phyloP scores from a whole-genome alignment of 2,113 vertebrate genomes.

The Nothobranchius furzeri region DNA sequence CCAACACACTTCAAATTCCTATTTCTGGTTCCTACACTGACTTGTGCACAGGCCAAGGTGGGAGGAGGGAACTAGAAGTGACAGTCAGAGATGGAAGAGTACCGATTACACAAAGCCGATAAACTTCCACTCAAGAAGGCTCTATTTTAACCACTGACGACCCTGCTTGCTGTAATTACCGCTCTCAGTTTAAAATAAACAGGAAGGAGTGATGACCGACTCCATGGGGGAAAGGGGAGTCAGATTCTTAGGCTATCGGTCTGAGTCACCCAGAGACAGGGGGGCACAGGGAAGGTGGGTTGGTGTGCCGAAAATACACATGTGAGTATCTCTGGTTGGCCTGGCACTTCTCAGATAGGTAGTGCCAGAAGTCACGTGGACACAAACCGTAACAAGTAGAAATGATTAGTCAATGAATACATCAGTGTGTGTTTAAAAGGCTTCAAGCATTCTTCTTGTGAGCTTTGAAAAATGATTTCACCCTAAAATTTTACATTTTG shows the following conservation, averaged over 20 bases:
- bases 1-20: neutral
- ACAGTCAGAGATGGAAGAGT: conserved; percentile 32
- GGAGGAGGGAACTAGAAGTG: neutral
- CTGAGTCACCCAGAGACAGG: conserved; percentile 43
- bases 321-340: neutral
- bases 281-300: neutral
- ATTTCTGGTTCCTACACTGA: neutral
- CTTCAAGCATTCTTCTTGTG: no score
- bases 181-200: conserved; percentile 55
- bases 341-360: neutral
- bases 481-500: no score
- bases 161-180: conserved; percentile 23
- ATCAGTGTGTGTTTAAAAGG: no score
- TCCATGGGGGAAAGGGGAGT: conserved; percentile 27
- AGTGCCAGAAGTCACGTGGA: neutral
- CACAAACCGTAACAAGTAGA: neutral
- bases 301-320: conserved; percentile 29
- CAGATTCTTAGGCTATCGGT: conserved; percentile 38
- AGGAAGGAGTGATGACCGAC: conserved; percentile 11
- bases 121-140: conserved; percentile 21
- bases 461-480: no score
- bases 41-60: neutral
- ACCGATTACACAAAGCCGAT: conserved; percentile 20
- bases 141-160: conserved; percentile 49
- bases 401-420: neutral